Evolutionary conservation across 2,888 invertebrate genomes (phyloP).

Genomic region (Philereme transversata): DNA sequence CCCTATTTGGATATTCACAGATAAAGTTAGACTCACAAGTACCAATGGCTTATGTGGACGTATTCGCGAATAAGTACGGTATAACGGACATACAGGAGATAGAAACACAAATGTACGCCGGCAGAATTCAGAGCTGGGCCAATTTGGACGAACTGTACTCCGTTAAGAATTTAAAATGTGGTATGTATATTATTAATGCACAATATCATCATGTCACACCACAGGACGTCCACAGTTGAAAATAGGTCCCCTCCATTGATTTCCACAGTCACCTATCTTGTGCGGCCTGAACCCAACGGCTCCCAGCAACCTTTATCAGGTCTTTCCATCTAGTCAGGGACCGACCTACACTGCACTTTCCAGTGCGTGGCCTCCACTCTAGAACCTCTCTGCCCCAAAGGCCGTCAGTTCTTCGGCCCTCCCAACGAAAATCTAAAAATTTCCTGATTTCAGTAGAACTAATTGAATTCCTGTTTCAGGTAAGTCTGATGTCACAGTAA

Average conservation of each 20-base stretch:
- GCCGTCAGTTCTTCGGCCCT: too few species aligned
- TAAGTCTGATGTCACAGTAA: constrained; percentile 52
- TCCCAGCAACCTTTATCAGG: too few species aligned
- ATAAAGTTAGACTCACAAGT: constrained; percentile 11
- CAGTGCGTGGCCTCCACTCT: too few species aligned
- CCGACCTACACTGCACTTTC: too few species aligned
- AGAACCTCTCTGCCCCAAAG: too few species aligned
- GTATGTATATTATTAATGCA: constrained; percentile 19
- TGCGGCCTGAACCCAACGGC: too few species aligned
- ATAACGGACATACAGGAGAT: constrained; percentile 20
- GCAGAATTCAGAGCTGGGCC: constrained; percentile 22
- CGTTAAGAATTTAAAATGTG: constrained; percentile 22
- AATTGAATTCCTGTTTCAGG: constrained; percentile 50
- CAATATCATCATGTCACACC: background rate
- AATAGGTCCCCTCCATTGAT: too few species aligned
- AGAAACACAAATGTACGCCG: constrained; percentile 14
- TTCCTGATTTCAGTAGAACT: too few species aligned
- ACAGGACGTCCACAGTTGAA: too few species aligned
- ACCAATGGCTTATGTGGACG: constrained; percentile 48
- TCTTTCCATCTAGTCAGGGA: too few species aligned
- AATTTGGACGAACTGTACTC: constrained; percentile 25
- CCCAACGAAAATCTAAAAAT: too few species aligned
- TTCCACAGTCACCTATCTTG: too few species aligned
- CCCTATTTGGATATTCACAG: constrained; percentile 25
- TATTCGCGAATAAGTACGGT: constrained; percentile 43